phyloP scores from a whole-genome alignment of 2,113 vertebrate species.

The Litocranius walleri region DNA sequence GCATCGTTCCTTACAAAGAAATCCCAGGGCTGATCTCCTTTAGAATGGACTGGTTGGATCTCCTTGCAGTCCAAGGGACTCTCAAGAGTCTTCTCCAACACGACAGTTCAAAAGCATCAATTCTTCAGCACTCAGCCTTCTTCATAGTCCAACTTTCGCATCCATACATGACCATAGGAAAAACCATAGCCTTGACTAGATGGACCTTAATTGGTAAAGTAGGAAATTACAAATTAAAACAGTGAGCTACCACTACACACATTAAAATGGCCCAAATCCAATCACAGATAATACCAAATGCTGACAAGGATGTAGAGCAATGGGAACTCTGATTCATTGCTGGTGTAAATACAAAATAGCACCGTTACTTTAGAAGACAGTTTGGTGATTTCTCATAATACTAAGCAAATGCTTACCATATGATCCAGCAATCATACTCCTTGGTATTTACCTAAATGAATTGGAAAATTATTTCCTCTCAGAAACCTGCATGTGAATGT shows the following conservation, averaged over 20 bases:
- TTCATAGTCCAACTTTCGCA: too few species aligned
- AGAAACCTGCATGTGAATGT: not conserved
- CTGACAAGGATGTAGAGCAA: not conserved
- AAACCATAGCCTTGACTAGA: too few species aligned
- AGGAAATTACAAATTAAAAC: not conserved
- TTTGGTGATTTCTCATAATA: not conserved
- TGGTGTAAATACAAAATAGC: not conserved
- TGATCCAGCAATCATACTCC: not conserved
- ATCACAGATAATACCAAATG: not conserved
- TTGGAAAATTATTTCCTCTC: not conserved
- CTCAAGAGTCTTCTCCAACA: too few species aligned
- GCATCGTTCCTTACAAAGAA: too few species aligned
- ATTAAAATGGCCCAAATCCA: not conserved
- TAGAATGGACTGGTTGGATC: too few species aligned
- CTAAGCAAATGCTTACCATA: not conserved
- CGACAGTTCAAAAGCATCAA: too few species aligned
- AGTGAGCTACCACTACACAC: not conserved
- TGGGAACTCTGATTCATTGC: not conserved
- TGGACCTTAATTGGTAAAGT: too few species aligned
- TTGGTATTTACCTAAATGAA: not conserved
- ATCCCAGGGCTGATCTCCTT: too few species aligned
- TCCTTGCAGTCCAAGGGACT: too few species aligned
- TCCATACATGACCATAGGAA: too few species aligned
- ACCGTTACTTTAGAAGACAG: not conserved
- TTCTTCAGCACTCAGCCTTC: too few species aligned